Percentiles rank a stretch among this genome's conserved stretches.
Conservation (phyloP, 2,797 vertebrate species). For the Diceros bicornis region DNA sequence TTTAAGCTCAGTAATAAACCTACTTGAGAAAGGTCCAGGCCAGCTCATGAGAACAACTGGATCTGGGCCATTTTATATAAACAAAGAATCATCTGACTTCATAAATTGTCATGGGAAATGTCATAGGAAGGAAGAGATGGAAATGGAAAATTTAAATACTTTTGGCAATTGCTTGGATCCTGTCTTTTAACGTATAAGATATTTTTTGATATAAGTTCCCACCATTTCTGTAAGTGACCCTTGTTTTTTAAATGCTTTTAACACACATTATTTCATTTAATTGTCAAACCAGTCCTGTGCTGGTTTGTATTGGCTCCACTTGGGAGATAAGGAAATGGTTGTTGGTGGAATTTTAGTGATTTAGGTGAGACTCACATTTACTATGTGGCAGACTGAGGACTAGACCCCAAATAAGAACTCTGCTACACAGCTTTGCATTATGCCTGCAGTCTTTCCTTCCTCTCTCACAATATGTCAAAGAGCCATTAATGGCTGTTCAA, state of each 20-base stretch:
- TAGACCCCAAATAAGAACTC: not conserved
- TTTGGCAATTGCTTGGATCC: slow-evolving; percentile 20
- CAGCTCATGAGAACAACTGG: slow-evolving; percentile 80
- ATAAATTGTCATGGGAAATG: slow-evolving; percentile 80
- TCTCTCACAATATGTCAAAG: not conserved
- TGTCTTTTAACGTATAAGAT: not conserved
- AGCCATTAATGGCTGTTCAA: not conserved
- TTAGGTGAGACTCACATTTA: not conserved
- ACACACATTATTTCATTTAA: slow-evolving; percentile 51
- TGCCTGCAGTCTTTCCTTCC: not conserved
- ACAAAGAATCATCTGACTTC: slow-evolving; percentile 78
- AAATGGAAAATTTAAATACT: slow-evolving; percentile 55
- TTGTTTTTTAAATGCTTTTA: slow-evolving; percentile 44
- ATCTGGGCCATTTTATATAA: slow-evolving; percentile 80
- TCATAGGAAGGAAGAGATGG: slow-evolving; percentile 64
- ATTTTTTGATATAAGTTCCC: slow-evolving; percentile 24
- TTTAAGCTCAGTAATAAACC: slow-evolving; percentile 70
- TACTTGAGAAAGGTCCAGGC: slow-evolving; percentile 68
- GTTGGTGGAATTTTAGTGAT: not conserved
- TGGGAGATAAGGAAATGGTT: slow-evolving; percentile 38
- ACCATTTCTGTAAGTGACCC: slow-evolving; percentile 2
- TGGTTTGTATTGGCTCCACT: not conserved
- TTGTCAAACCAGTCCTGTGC: slow-evolving; percentile 34
- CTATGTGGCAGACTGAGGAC: not conserved
- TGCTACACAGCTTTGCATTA: not conserved